A percentile compares a stretch with the other conserved stretches of the same genome.
Conservation (phyloP, 1,140 invertebrate genomes). For the Pseudomyrmex gracilis region DNA sequence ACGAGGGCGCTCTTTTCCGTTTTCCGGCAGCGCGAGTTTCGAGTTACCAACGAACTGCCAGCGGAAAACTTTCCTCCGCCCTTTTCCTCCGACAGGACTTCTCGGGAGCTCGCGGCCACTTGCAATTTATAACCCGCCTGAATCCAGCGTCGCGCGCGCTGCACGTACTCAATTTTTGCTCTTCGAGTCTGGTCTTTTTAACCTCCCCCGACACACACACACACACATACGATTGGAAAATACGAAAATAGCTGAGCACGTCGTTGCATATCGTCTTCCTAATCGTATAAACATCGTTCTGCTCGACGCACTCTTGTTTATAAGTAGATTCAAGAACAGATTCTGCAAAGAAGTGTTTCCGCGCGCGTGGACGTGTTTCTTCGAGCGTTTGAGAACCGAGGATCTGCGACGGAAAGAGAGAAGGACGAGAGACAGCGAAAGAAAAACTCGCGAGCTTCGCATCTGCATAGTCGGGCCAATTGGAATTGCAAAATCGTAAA, state of each 20-base stretch:
- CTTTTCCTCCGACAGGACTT: conserved; percentile 78
- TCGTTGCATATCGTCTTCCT: background rate
- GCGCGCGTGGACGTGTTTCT: conserved; percentile 26
- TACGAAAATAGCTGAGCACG: background rate
- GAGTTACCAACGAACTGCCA: conserved; percentile 80
- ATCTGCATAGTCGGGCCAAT: conserved; percentile 79
- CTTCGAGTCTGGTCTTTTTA: conserved; percentile 60
- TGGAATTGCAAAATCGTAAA: conserved; percentile 81
- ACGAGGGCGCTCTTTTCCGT: conserved; percentile 81
- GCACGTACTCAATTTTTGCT: conserved; percentile 58
- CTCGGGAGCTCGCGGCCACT: conserved; percentile 66
- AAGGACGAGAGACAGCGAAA: conserved; percentile 42
- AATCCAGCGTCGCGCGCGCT: conserved; percentile 77
- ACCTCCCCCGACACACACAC: conserved; percentile 5
- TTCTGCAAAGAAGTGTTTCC: conserved; percentile 7
- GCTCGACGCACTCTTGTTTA: no score
- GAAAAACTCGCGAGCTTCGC: conserved; percentile 60
- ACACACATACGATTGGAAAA: background rate
- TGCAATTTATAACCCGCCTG: conserved; percentile 83
- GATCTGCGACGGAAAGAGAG: conserved; percentile 22
- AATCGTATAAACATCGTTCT: background rate
- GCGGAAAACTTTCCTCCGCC: conserved; percentile 81
- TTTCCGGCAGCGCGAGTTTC: conserved; percentile 82
- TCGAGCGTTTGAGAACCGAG: conserved; percentile 46
- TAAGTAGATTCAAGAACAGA: conserved; percentile 25